A percentile compares a stretch with the other conserved stretches of the same genome.
Conservation (phyloP, 2,113 vertebrate species). For the Microtus pennsylvanicus region DNA sequence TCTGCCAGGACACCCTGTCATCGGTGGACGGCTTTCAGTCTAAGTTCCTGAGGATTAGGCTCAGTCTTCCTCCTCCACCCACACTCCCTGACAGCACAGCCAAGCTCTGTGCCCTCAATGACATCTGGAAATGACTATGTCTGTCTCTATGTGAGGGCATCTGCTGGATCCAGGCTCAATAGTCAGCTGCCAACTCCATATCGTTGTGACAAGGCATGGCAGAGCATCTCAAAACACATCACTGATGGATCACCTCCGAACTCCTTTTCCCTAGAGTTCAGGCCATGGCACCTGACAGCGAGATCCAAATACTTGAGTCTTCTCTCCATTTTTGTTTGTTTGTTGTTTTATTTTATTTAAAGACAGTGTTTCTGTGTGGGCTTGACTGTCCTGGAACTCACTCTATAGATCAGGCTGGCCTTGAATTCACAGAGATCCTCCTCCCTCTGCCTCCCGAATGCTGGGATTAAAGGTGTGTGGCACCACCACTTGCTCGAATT, state of each 20-base stretch:
- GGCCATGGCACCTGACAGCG: neutral
- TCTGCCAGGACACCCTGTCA: neutral
- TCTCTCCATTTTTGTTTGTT: too few species aligned
- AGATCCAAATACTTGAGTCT: neutral
- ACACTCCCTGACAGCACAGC: neutral
- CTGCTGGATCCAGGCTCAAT: neutral
- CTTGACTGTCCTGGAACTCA: too few species aligned
- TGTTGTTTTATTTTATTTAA: neutral
- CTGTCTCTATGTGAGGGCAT: neutral
- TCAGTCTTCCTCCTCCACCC: neutral
- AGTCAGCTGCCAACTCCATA: neutral
- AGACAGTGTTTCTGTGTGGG: too few species aligned
- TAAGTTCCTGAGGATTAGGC: neutral
- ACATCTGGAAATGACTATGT: slow-evolving; percentile 28
- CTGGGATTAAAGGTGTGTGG: too few species aligned
- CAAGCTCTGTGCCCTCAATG: neutral
- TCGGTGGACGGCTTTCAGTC: neutral
- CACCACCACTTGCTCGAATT: too few species aligned
- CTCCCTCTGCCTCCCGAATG: too few species aligned
- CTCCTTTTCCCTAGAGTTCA: neutral
- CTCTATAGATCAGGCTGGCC: too few species aligned
- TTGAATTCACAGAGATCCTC: too few species aligned
- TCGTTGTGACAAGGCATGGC: neutral
- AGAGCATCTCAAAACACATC: neutral
- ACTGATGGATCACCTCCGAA: neutral